Conservation (phyloP, 1,140 invertebrate genomes). For the Onthophagus taurus region DNA sequence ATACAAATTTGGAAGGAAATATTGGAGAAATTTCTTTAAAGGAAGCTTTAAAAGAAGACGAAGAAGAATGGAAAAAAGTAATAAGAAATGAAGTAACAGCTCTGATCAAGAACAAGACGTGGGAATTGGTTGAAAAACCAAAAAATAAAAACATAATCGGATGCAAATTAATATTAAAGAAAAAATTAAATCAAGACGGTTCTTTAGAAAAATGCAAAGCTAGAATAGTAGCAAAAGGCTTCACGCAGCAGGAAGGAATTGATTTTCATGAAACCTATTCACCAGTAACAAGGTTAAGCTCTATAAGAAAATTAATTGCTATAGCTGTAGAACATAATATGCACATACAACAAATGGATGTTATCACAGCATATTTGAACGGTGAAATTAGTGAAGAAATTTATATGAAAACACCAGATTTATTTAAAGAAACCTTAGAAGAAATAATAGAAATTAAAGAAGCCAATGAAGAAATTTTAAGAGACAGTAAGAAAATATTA, state of each 20-base stretch:
- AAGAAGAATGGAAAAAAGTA: constrained; percentile 1
- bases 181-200: constrained; percentile 20
- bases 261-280: constrained; percentile 35
- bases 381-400: constrained; percentile 20
- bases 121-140: constrained; percentile 9
- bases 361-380: constrained; percentile 23
- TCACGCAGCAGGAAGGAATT: constrained; percentile 25
- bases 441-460: too few species aligned
- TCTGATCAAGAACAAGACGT: constrained; percentile 10
- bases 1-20: too few species aligned
- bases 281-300: constrained; percentile 28
- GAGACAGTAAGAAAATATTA: too few species aligned
- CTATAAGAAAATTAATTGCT: constrained; percentile 29
- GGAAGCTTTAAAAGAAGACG: too few species aligned
- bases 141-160: constrained; percentile 1
- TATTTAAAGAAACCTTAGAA: constrained; percentile 1
- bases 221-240: constrained; percentile 37
- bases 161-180: constrained; percentile 5
- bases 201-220: constrained; percentile 29
- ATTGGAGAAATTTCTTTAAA: too few species aligned
- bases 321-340: constrained; percentile 20
- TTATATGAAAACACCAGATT: constrained; percentile 20
- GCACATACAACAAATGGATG: constrained; percentile 29
- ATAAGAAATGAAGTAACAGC: constrained; percentile 10
- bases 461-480: too few species aligned